Conservation (phyloP, 1,140 invertebrate genomes). For the Plectrocnemia conspersa region DNA sequence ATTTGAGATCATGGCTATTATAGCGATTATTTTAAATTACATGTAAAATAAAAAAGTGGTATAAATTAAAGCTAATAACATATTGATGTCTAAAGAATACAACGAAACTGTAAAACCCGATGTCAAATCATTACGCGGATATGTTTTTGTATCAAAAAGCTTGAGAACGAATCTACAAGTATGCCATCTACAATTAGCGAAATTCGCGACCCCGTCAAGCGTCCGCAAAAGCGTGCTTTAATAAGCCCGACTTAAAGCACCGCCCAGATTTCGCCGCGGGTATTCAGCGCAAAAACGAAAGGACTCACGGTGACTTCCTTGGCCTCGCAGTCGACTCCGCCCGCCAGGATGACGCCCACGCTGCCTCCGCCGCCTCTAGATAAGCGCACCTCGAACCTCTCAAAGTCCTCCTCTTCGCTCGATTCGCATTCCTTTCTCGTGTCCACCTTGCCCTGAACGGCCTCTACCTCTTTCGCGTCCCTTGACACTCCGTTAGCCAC, state of each 20-base stretch:
- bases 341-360: slow-evolving; percentile 81
- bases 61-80: too few species aligned
- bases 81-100: too few species aligned
- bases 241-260: background rate
- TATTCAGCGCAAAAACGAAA: background rate
- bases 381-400: slow-evolving; percentile 38
- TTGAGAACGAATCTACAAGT: background rate
- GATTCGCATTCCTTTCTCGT: background rate
- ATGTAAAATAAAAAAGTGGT: too few species aligned
- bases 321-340: slow-evolving; percentile 81
- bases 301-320: slow-evolving; percentile 81
- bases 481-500: slow-evolving; percentile 35
- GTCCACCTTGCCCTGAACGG: slow-evolving; percentile 15
- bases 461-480: slow-evolving; percentile 10
- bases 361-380: slow-evolving; percentile 59
- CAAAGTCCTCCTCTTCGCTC: slow-evolving; percentile 36
- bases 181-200: background rate
- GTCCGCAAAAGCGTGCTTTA: background rate
- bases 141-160: too few species aligned
- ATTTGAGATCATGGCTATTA: too few species aligned
- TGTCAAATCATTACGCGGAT: too few species aligned
- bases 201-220: background rate
- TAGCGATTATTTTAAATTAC: too few species aligned
- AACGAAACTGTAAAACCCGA: too few species aligned
- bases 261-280: background rate